Base-by-base conservation (phyloP, 2,797 vertebrate species). In the Uromys caudimaculatus region DNA sequence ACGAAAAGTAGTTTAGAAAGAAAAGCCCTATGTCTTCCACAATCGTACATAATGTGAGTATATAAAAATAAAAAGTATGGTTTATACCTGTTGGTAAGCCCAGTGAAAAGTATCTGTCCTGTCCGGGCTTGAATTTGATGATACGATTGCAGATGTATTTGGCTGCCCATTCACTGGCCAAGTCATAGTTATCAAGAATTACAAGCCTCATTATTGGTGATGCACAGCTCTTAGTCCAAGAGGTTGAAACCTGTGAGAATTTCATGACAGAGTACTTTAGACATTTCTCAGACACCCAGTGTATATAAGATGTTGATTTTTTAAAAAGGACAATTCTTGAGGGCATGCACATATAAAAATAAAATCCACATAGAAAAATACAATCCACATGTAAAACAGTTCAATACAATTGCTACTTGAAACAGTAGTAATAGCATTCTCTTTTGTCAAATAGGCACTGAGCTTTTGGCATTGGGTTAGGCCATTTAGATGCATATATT, bases 131-230 rank as follows among this genome's bases (percentile, higher is more conserved):
- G 97, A 99, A 99, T 24, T 99, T 98, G 97, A 99, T 98, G 97
- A 99, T 99, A 90, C 98, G 97, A 98, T 99, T 99, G 95, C 99
- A 99, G 88, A 99, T 99, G 98, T 99, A 99, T 95, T 99, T 99
- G 58, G 99, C 99, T 96, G 99, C 99, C 99, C 99, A 99, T 97
- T 99, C 99, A 93, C 99, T 99, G 16, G 99, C 99, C 98, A 99
- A 98, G 81, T 99, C 99, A 97, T 99, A 99, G 97, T 99, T 99
- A 97, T 99, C 99, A 92, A 99, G 99, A 97, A 99, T 99, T 38
- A 99, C 99, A 78, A 99, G 98, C 92, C 99, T 98, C 99, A 99
- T 99, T 95, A 52, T 76, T 97, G 96, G 92, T 69, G 86, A 91
- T 4, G 24, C 10, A 87, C 88, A 84, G 90, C 29, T 96, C 94